phyloP scores from a whole-genome alignment of 2,797 vertebrate species.

The Rhinichthys osculus region DNA sequence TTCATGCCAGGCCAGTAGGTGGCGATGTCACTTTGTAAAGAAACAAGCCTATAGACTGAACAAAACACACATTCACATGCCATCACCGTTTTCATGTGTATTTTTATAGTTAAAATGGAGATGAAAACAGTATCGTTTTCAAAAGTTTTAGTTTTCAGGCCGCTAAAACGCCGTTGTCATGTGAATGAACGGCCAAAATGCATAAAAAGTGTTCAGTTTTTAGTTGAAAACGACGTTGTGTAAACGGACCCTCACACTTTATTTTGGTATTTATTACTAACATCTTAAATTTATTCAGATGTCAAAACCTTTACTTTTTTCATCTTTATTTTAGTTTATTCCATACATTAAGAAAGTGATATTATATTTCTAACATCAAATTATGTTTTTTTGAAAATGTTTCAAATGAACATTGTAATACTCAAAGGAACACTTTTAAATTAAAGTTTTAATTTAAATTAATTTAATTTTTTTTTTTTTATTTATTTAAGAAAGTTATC shows the following conservation, averaged over 20 bases:
- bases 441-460: too few species aligned
- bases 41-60: too few species aligned
- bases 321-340: neutral
- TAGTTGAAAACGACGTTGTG: neutral
- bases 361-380: neutral
- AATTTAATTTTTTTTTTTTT: too few species aligned
- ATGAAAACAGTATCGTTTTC: too few species aligned
- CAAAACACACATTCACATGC: too few species aligned
- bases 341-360: neutral
- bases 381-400: neutral
- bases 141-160: neutral
- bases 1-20: too few species aligned
- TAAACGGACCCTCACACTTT: neutral
- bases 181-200: neutral
- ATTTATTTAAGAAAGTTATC: too few species aligned
- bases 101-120: too few species aligned
- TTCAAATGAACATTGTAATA: neutral
- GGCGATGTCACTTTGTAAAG: too few species aligned
- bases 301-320: too few species aligned
- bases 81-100: too few species aligned
- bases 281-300: too few species aligned
- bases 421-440: neutral
- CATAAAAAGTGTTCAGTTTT: neutral
- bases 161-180: fast-evolving
- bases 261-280: neutral